Base-by-base conservation (phyloP, 1,140 invertebrate species). In the Drosophila lowei region DNA sequence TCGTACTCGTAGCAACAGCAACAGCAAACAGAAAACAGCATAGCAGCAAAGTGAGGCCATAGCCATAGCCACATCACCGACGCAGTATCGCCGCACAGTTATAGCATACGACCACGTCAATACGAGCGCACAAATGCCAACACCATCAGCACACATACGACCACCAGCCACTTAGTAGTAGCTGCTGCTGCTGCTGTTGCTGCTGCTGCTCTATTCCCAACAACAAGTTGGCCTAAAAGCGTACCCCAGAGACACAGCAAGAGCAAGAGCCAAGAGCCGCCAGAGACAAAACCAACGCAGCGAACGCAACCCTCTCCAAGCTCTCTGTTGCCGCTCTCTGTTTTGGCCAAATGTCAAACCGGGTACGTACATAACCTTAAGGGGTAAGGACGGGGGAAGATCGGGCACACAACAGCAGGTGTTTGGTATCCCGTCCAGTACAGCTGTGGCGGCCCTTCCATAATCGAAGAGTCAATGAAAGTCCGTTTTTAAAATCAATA, bases 81-180 rank as follows among this genome's bases (percentile, higher is more conserved):
- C 72, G 72, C 72, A 61, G 62, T 72, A 72, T 62, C 67, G 67
- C 62, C 67, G 70, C 71, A 64, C 81, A 81, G 83, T 86, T 86
- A 86, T 86, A 66, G 81, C 81, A 86, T 86, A 86, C 77, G 81
- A 78, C 59, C 67, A 85, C 79, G 80, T 86, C 80, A 85, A 86
- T 66, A 74, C 62, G 46, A 79, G 62, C 34, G 34, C 61, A 70
- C 70, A 57, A 80, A 49, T 64, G 78, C 68, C 64, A 72, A 73
- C 66, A 68, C 71, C 52, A 67, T 13, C 53, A 56, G 54, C 58
- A 58, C 42, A 42, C 49, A 38, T 13, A 5, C 34, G 34, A 38
- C 34, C 4, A 38, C 34, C 13, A 38, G 34, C 34, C 34, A 38
- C 34, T 38, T 38, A 38, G 11, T 38, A 13, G 34, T 8, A 4